Percentiles rank a stretch among this genome's conserved stretches.
Conservation (phyloP, 2,113 vertebrate species). For the Corythaixoides concolor region DNA sequence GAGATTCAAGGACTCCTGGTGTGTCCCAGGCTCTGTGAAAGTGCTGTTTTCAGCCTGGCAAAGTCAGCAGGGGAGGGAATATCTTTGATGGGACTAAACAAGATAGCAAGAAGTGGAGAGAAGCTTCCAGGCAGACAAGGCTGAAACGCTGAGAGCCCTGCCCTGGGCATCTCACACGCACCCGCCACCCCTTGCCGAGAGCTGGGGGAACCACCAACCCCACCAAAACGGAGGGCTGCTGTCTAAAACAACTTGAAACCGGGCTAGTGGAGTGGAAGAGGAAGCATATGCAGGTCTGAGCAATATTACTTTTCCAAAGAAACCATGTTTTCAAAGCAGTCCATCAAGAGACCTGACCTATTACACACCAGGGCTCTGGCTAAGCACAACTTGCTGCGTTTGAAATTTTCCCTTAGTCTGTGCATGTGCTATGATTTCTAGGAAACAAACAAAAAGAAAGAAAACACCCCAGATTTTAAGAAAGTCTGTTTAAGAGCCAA, state of each 20-base stretch:
- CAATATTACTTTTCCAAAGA: background rate
- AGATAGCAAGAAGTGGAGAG: background rate
- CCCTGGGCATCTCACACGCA: fast-evolving
- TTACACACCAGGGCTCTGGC: background rate
- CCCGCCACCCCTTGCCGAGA: fast-evolving
- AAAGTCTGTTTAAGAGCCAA: constrained; percentile 29
- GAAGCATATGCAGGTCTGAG: background rate
- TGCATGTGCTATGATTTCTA: background rate
- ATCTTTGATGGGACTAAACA: background rate
- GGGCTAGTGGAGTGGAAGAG: background rate
- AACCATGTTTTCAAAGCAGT: background rate
- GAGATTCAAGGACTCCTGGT: background rate
- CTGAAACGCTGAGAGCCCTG: background rate
- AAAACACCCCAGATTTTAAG: background rate
- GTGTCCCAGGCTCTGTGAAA: background rate
- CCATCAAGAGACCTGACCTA: background rate
- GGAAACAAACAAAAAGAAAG: constrained; percentile 20
- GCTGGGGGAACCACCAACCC: background rate
- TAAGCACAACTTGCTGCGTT: background rate
- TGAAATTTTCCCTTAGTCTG: background rate
- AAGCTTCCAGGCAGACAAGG: background rate
- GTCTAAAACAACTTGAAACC: background rate
- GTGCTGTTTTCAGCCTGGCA: background rate
- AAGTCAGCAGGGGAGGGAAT: background rate
- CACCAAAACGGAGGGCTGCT: background rate